These are phyloP conservation scores for Narcine bancroftii DNA, from an alignment of 2,113 vertebrate species.

Conservation along the genomic window DNA sequence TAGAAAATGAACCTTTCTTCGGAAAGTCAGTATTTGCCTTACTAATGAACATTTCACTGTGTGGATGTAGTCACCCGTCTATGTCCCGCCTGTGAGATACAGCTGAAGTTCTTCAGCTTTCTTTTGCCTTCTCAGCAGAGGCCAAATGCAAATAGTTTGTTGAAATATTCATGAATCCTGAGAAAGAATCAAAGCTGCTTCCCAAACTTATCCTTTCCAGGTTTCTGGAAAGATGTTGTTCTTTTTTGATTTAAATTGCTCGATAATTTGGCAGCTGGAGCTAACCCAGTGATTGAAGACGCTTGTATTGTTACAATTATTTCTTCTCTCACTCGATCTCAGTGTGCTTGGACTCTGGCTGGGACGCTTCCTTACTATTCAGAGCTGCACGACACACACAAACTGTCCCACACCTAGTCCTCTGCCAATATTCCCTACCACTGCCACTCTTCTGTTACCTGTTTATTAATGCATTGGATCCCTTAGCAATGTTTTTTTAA, in stretches of 20 bases:
- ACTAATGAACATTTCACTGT: neutral
- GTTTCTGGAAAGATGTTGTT: neutral
- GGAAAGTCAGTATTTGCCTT: neutral
- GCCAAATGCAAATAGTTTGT: neutral
- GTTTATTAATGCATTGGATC: neutral
- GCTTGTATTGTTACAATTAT: neutral
- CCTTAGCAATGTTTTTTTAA: too few relatives aligned
- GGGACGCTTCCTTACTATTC: neutral
- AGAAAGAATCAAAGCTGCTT: slow-evolving; percentile 4
- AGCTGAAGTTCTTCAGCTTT: neutral
- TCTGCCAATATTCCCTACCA: neutral
- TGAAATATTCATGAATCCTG: neutral
- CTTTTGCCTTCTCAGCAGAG: neutral
- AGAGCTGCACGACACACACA: neutral
- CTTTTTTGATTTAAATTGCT: slow-evolving; percentile 1
- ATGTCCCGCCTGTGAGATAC: neutral
- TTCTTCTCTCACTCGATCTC: neutral
- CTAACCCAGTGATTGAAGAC: neutral
- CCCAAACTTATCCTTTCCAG: neutral
- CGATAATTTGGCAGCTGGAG: neutral
- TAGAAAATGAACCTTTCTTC: neutral
- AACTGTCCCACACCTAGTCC: neutral
- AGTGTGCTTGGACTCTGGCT: neutral
- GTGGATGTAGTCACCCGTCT: neutral
- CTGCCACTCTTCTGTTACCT: neutral